Percentiles rank a stretch among this genome's conserved stretches.
Conservation (phyloP, 2,113 vertebrate species). For the Tauraco erythrolophus region DNA sequence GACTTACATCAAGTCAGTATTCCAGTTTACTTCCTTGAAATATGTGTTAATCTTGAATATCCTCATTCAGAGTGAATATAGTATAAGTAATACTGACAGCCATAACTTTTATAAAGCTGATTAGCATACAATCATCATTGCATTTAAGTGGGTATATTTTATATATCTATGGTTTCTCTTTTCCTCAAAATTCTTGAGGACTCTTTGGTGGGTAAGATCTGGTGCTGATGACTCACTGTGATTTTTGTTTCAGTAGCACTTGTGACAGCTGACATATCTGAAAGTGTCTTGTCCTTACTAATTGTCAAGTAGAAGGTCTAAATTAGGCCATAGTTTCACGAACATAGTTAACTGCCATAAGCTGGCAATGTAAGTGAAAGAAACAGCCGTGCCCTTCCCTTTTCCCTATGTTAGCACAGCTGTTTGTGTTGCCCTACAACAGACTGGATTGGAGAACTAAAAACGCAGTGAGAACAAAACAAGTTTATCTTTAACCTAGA, state of each 20-base stretch:
- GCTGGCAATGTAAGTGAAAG: not conserved
- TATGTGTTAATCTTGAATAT: not conserved
- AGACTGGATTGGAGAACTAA: not conserved
- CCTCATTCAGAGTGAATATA: not conserved
- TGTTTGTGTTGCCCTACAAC: not conserved
- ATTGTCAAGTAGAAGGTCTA: constrained; percentile 2
- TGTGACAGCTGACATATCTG: constrained; percentile 26
- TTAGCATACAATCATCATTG: not conserved
- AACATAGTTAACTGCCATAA: not conserved
- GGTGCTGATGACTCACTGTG: constrained; percentile 6
- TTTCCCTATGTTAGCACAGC: not conserved
- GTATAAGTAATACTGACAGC: not conserved
- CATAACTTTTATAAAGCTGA: not conserved
- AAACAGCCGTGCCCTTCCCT: not conserved
- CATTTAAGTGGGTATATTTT: not conserved
- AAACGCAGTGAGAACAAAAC: not conserved
- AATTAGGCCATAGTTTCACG: not conserved
- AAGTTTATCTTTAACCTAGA: not conserved
- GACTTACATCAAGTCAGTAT: not conserved
- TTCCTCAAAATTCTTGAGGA: not conserved
- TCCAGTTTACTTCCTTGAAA: not conserved
- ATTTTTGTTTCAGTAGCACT: constrained; percentile 35
- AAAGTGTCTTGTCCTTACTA: not conserved
- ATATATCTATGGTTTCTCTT: not conserved
- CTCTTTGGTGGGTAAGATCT: not conserved